Base-by-base conservation (phyloP, 2,888 invertebrate species). In the Cryptocephalus primarius region DNA sequence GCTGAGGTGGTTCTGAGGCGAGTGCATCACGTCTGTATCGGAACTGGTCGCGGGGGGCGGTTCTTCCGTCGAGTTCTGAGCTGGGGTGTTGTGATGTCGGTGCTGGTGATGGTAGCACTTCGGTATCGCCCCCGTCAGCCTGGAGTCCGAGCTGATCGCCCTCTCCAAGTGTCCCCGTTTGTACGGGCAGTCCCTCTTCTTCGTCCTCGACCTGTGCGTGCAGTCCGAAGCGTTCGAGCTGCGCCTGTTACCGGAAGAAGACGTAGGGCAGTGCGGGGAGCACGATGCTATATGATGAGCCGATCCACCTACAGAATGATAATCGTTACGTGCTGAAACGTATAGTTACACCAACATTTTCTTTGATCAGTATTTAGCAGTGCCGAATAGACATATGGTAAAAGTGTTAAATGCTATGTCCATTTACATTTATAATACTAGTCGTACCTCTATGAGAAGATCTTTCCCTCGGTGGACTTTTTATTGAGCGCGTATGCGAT, bases 201-300 rank as follows among this genome's bases (percentile, higher is more conserved):
- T 58, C 12, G 63, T 49, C 10, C 68, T 58, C 1, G 63, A 58
- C 44, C 60, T 39, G 60, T 62, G 54, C 57, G 68, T 64, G 46
- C 67, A 68, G 44, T 72, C 72, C 1, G 71, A 71, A 3, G 71
- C 67, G 52, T 72, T 72, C 1, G 72, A 72, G 52, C 68, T 70
- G 11, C 72, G 58, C 34, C 72, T 58, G 38, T 46, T 52, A 8
- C 48, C 47, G 11, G 61, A 55, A 9, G 49, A 47, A n/a, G 61
- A 54, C 13, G 61, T 44, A 33, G 58, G 54, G 44, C 54, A 59
- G 45, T 58, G 56, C 4, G 56, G 52, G 8, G 57, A 49, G 14
- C 59, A 58, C 2, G 57, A 55, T 4, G 64, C 58, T 12, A 67
- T 50, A 46, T 66, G 65, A 41, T 65, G 64, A 14, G 62, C 60